phyloP scores from a whole-genome alignment of 2,113 vertebrate species.

The Eublepharis macularius region DNA sequence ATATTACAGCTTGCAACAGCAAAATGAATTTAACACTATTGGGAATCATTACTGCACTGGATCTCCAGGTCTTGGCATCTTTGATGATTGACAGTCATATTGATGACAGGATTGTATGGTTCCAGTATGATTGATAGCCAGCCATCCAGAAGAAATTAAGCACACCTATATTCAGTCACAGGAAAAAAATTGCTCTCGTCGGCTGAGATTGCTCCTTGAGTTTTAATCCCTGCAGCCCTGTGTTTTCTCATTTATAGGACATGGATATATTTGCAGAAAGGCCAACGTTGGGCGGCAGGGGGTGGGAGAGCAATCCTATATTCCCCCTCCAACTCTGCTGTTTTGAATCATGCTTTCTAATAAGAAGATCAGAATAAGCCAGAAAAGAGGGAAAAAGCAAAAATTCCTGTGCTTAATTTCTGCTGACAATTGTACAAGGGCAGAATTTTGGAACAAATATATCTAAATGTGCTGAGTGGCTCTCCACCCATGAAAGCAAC shows the following conservation, averaged over 20 bases:
- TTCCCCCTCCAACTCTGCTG: neutral
- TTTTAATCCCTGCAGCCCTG: slow-evolving; percentile 13
- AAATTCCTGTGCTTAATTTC: neutral
- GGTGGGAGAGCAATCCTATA: neutral
- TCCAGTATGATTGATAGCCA: slow-evolving; percentile 43
- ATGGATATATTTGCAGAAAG: slow-evolving; percentile 13
- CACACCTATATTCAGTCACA: neutral
- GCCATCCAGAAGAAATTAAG: slow-evolving; percentile 43
- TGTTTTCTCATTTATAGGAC: slow-evolving; percentile 32
- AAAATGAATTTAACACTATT: slow-evolving; percentile 50
- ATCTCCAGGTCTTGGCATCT: slow-evolving; percentile 26
- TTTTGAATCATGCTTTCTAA: slow-evolving; percentile 12
- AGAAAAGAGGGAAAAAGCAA: neutral
- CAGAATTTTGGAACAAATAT: neutral
- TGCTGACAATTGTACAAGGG: neutral
- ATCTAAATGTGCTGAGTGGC: neutral
- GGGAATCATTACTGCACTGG: slow-evolving; percentile 17
- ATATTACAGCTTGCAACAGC: slow-evolving; percentile 3
- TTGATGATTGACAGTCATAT: slow-evolving; percentile 45
- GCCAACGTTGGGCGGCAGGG: neutral
- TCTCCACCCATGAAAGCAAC: neutral
- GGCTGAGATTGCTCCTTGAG: slow-evolving; percentile 16
- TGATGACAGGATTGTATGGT: slow-evolving; percentile 32
- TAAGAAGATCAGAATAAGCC: slow-evolving; percentile 9
- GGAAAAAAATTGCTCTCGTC: neutral